Percentiles rank a stretch among this genome's conserved stretches.
phyloP scores from a whole-genome alignment of 2,888 invertebrate species.

The Cheilosia impressa region DNA sequence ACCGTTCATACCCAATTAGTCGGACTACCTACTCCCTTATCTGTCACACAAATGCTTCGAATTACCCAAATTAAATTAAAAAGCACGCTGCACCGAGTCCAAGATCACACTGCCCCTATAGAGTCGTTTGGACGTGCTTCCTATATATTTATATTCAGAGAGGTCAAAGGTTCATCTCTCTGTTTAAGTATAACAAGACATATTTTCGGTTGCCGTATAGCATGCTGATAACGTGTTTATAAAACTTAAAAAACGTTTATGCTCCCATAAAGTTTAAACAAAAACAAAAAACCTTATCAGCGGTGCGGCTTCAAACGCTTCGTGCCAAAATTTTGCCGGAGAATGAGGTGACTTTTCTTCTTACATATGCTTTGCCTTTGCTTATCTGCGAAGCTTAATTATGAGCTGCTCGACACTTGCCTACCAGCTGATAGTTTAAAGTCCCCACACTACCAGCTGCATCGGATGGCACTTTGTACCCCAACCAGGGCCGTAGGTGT shows the following conservation, averaged over 20 bases:
- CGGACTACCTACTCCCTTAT: not conserved
- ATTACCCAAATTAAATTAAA: slow-evolving; percentile 27
- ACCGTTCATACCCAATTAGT: slow-evolving; percentile 28
- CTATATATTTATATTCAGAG: not conserved
- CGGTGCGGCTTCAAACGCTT: slow-evolving; percentile 10
- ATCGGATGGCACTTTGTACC: slow-evolving; percentile 4
- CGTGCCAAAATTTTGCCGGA: slow-evolving; percentile 1
- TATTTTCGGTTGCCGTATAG: not conserved
- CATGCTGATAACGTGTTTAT: slow-evolving; percentile 5
- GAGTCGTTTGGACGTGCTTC: slow-evolving; percentile 12
- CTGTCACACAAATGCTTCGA: slow-evolving; percentile 15
- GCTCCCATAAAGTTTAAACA: not conserved
- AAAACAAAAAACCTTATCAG: slow-evolving; percentile 15
- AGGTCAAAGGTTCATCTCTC: slow-evolving; percentile 9
- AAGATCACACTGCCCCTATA: slow-evolving; percentile 11
- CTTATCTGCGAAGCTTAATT: slow-evolving; percentile 22
- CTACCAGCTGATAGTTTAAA: slow-evolving; percentile 63
- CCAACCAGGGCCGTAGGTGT: slow-evolving; percentile 2
- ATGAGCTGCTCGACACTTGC: slow-evolving; percentile 35
- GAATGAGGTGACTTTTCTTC: slow-evolving; percentile 39
- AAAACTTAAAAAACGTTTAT: not conserved
- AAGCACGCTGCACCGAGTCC: not conserved
- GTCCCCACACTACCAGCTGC: slow-evolving; percentile 16
- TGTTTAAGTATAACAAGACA: not conserved
- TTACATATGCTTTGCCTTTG: not conserved